phyloP scores from a whole-genome alignment of 2,113 vertebrate species.

The Solenodon paradoxus region DNA sequence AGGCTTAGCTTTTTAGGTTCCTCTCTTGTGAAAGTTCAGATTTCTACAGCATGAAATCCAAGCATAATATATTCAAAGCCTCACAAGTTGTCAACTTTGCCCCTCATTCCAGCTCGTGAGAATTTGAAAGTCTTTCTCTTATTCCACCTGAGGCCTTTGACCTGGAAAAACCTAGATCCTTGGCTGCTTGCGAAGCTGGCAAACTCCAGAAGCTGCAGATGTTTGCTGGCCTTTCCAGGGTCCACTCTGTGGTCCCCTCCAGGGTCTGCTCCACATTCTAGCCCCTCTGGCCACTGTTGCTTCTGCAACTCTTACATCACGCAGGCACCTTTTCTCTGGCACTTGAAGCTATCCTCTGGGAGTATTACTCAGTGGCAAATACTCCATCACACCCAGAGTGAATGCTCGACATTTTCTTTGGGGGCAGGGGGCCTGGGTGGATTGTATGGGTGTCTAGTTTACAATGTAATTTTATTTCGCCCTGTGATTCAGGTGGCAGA shows the following conservation, averaged over 20 bases:
- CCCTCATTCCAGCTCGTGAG: not conserved
- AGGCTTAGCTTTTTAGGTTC: not conserved
- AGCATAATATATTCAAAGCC: not conserved
- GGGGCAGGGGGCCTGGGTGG: no score
- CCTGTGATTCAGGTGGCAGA: no score
- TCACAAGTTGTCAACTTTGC: not conserved
- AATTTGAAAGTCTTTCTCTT: no score
- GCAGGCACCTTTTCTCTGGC: not conserved
- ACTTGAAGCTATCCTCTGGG: not conserved
- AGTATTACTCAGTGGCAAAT: not conserved
- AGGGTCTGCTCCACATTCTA: not conserved
- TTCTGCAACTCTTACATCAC: not conserved
- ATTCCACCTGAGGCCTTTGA: not conserved
- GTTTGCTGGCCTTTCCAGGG: not conserved
- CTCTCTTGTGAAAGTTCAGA: not conserved
- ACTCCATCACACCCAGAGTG: not conserved
- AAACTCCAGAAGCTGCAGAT: not conserved
- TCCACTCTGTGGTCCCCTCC: not conserved
- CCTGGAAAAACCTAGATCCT: not conserved
- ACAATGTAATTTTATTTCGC: no score
- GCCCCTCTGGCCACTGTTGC: not conserved
- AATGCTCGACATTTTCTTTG: not conserved
- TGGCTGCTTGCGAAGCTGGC: not conserved
- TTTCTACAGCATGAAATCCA: not conserved
- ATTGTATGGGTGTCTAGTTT: no score